Evolutionary conservation across 2,888 invertebrate species (phyloP).

Genomic region (Galerucella calmariensis): DNA sequence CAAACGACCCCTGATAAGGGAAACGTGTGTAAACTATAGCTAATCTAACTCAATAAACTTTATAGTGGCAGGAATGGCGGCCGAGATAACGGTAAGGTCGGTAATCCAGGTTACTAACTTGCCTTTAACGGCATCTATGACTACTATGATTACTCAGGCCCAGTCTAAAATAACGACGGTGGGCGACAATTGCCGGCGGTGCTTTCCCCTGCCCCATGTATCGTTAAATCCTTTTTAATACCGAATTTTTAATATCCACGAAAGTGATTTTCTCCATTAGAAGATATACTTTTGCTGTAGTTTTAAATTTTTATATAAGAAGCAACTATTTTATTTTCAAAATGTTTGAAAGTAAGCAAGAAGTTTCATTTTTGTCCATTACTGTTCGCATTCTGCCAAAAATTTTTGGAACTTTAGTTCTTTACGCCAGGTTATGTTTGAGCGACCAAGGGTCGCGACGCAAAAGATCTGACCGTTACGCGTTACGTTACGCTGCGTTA

Average conservation of each 20-base stretch:
- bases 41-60: conserved; percentile 67
- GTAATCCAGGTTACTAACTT: conserved; percentile 63
- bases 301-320: too few species aligned
- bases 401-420: too few species aligned
- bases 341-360: too few species aligned
- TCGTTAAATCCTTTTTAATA: conserved; percentile 24
- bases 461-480: too few species aligned
- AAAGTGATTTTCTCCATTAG: background rate
- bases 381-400: too few species aligned
- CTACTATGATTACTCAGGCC: conserved; percentile 52
- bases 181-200: conserved; percentile 27
- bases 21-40: conserved; percentile 67
- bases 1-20: conserved; percentile 65
- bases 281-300: too few species aligned
- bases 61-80: conserved; percentile 66
- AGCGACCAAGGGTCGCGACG: too few species aligned
- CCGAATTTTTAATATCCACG: background rate
- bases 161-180: conserved; percentile 42
- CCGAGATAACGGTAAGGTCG: conserved; percentile 65
- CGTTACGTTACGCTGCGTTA: too few species aligned
- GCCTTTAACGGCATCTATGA: conserved; percentile 62
- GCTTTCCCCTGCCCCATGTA: background rate
- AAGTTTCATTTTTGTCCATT: too few species aligned
- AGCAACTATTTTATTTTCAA: too few species aligned
- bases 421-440: too few species aligned